These are phyloP conservation scores for Triplophysa tibetana DNA, from an alignment of 2,113 vertebrate species.

Conservation along the genomic window DNA sequence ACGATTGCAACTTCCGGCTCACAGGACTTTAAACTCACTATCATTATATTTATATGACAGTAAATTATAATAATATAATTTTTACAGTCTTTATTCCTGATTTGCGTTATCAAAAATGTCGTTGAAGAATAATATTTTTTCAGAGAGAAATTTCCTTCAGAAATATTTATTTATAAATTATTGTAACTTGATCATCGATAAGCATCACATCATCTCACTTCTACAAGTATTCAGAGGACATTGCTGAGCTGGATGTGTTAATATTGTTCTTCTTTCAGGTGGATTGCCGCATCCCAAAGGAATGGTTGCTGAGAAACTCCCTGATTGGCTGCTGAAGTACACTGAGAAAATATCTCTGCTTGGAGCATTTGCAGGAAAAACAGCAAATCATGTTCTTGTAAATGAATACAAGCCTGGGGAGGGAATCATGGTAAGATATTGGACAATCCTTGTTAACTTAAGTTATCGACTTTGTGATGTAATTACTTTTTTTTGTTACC, in stretches of 20 bases:
- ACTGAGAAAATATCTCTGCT: constrained; percentile 81
- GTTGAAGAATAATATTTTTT: too few relatives aligned
- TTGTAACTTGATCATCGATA: not conserved
- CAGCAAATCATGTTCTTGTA: constrained; percentile 87
- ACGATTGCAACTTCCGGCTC: too few relatives aligned
- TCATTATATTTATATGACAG: too few relatives aligned
- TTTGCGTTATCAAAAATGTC: too few relatives aligned
- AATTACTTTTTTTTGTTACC: not conserved
- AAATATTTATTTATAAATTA: not conserved
- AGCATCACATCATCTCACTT: not conserved
- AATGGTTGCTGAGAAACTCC: constrained; percentile 83
- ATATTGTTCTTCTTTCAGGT: constrained; percentile 63
- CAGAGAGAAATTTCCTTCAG: not conserved
- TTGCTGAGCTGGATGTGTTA: constrained; percentile 84
- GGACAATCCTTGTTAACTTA: not conserved
- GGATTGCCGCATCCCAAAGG: constrained; percentile 83
- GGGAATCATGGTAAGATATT: constrained; percentile 82
- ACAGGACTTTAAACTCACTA: not conserved
- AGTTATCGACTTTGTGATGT: not conserved
- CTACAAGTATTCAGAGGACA: constrained; percentile 56
- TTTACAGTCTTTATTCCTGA: too few relatives aligned
- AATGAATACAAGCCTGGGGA: constrained; percentile 86
- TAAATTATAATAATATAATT: too few relatives aligned
- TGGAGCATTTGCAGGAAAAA: constrained; percentile 77
- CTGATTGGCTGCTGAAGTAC: constrained; percentile 80